These are phyloP conservation scores for Melinopterus prodromus DNA, from an alignment of 2,888 invertebrate genomes.

Conservation along the genomic window DNA sequence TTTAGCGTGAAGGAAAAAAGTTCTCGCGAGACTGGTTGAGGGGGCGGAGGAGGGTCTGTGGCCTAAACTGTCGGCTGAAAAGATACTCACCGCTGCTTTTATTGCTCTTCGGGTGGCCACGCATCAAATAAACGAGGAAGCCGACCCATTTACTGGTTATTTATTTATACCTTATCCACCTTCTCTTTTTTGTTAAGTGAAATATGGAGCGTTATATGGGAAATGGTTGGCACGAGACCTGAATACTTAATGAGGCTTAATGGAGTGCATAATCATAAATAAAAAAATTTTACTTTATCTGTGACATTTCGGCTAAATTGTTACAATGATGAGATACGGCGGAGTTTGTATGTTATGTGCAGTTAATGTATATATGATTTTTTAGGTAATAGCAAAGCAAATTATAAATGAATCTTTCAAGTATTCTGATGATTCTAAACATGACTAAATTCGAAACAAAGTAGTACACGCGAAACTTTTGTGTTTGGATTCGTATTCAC, in stretches of 20 bases:
- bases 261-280: neutral
- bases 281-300: neutral
- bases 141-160: neutral
- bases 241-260: neutral
- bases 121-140: neutral
- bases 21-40: neutral
- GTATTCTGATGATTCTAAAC: too few relatives aligned
- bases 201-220: neutral
- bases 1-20: neutral
- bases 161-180: conserved; percentile 4
- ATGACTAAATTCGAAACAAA: too few relatives aligned
- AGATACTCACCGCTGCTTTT: neutral
- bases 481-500: too few relatives aligned
- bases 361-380: too few relatives aligned
- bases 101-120: neutral
- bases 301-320: too few relatives aligned
- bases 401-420: too few relatives aligned
- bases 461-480: too few relatives aligned
- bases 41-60: neutral
- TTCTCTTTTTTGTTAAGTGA: neutral
- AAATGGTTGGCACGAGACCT: neutral
- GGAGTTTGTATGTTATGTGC: too few relatives aligned
- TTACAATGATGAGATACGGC: too few relatives aligned
- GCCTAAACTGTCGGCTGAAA: neutral
- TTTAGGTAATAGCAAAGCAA: too few relatives aligned